A percentile compares a stretch with the other conserved stretches of the same genome.
These are phyloP conservation scores for Oreohelix idahoensis DNA, from an alignment of 1,140 invertebrate species.

Conservation along the genomic window DNA sequence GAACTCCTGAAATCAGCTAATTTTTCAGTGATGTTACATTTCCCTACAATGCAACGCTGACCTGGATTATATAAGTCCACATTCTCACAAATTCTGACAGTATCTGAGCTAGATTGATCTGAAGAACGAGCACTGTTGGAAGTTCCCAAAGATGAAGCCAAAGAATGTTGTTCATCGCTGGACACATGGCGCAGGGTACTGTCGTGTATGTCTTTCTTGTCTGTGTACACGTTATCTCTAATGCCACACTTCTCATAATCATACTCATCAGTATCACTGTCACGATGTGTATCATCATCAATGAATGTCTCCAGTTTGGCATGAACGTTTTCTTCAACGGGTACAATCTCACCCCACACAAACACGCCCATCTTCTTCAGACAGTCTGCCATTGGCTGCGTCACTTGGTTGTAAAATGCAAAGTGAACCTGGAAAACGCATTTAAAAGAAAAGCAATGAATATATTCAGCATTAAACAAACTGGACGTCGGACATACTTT, in stretches of 20 bases:
- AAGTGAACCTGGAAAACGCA: conserved; percentile 72
- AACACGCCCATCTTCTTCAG: conserved; percentile 51
- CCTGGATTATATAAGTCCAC: not conserved
- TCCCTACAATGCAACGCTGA: not conserved
- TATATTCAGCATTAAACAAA: too few species aligned
- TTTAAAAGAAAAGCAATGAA: not conserved
- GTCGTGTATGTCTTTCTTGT: not conserved
- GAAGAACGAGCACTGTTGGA: not conserved
- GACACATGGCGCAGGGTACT: not conserved
- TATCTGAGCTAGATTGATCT: not conserved
- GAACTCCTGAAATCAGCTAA: not conserved
- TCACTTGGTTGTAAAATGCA: conserved; percentile 66
- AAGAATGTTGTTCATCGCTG: not conserved
- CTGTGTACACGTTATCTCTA: not conserved
- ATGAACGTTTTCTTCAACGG: not conserved
- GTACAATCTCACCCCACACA: conserved; percentile 41
- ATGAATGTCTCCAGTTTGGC: not conserved
- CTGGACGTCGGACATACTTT: too few species aligned
- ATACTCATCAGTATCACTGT: not conserved
- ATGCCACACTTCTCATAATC: not conserved
- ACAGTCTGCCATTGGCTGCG: conserved; percentile 51
- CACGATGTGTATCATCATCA: not conserved
- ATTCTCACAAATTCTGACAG: not conserved
- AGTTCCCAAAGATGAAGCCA: not conserved
- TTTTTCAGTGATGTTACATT: not conserved